Evolutionary conservation across 37 sponge, comb jelly and placozoan genomes (phyloP).

Genomic region (Diacarnus erythraeanus): DNA sequence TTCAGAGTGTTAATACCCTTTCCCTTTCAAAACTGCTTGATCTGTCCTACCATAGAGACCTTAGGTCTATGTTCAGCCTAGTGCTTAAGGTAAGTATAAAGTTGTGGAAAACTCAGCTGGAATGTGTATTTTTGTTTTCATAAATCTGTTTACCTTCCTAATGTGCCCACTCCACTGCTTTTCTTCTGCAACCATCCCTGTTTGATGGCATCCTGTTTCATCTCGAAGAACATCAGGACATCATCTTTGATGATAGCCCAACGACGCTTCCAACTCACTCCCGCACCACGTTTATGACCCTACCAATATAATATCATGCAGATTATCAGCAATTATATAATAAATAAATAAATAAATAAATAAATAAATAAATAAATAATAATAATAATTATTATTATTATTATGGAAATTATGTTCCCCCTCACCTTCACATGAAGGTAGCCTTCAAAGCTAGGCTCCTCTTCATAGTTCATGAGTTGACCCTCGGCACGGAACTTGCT

Average conservation of each 20-base stretch:
- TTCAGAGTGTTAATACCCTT: no score
- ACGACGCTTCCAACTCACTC: slow-evolving; percentile 74
- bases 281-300: slow-evolving; percentile 30
- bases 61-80: no score
- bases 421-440: slow-evolving; percentile 65
- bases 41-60: no score
- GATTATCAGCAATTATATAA: neutral
- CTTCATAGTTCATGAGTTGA: slow-evolving; percentile 43
- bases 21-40: no score
- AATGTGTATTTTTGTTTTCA: no score
- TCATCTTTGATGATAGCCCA: slow-evolving; percentile 86
- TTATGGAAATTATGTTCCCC: no score
- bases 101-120: no score
- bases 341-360: neutral
- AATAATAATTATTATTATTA: no score
- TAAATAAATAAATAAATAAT: neutral
- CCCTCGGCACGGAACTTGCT: slow-evolving; percentile 49
- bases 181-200: slow-evolving; percentile 93
- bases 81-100: no score
- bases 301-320: neutral
- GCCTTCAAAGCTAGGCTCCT: slow-evolving; percentile 71
- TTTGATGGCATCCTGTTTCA: slow-evolving; percentile 79
- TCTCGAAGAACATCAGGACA: slow-evolving; percentile 84
- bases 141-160: slow-evolving; percentile 79
- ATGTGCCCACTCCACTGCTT: slow-evolving; percentile 87